Base-by-base conservation (phyloP, 2,797 vertebrate species). In the Jordanella pulchra region DNA sequence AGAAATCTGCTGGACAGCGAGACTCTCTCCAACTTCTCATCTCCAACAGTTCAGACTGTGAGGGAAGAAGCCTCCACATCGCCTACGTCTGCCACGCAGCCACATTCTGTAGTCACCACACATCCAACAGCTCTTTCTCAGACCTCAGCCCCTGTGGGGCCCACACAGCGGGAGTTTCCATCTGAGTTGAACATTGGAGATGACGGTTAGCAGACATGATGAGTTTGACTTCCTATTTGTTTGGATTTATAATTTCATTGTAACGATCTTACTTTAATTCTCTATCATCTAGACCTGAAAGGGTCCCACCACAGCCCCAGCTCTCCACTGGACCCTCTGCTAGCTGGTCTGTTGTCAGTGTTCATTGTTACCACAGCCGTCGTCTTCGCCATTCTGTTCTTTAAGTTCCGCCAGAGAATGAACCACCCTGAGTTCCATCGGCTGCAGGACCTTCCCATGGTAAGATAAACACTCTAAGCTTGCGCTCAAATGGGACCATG, bases 401-500 rank as follows among this genome's bases (percentile, higher is more conserved):
- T 96, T 80, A 95, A 93, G 45, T 96, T 97, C 71, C 94, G 95
- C 18, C 95, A 95, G 73, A 90, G 91, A 63, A 93, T 89, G 56
- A 90, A 89, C 79, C 94, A 94, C 78, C 94, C 96, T 7, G 96
- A 96, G 73, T 97, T 97, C 87, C 94, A 96, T 25, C 94, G 96
- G 35, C 93, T 97, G 73, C 96, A 97, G 82, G 96, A 97, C 82
- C 92, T 97, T 18, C 96, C 96, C 64, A 97, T 97, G 97, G 96
- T 97, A 79, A 95, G 71, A 67, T 21, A 86, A 10, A 27, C 18
- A 13, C 12, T 61, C 58, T 61, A 32, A 42, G 14, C 39, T 44
- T 11, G 1, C 25, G 9, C 23, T 25, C 25, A 13, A 27, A 54
- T 27, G 11, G 1, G 50, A n/a, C n/a, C 21, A 23, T n/a, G 12